Evolutionary conservation across 2,113 vertebrate genomes (phyloP).

Genomic region (Phaethon lepturus): DNA sequence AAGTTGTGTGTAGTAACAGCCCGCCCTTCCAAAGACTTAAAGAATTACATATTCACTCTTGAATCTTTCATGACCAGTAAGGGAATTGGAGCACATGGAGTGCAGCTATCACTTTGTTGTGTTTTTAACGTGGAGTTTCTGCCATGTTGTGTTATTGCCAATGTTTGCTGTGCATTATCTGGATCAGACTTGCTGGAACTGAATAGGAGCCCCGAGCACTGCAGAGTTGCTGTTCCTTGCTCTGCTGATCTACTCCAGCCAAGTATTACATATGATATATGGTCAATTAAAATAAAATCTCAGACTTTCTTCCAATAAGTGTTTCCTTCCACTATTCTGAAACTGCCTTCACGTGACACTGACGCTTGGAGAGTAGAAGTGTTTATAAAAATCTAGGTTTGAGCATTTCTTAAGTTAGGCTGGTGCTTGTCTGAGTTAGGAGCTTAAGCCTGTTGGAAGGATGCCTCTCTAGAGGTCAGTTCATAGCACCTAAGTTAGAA

Average conservation of each 20-base stretch:
- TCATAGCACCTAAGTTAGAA: neutral
- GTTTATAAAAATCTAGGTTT: neutral
- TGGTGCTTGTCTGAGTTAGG: neutral
- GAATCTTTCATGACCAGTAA: constrained; percentile 10
- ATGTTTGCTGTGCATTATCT: neutral
- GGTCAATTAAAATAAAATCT: neutral
- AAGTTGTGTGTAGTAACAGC: neutral
- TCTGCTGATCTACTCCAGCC: neutral
- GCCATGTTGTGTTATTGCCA: neutral
- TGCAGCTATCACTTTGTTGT: neutral
- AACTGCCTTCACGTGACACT: neutral
- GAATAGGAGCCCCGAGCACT: neutral
- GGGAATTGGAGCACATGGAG: neutral
- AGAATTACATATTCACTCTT: neutral
- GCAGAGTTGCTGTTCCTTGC: neutral
- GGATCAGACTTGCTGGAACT: neutral
- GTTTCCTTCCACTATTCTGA: neutral
- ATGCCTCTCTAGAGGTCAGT: neutral
- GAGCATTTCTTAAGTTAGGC: neutral
- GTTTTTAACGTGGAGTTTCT: neutral
- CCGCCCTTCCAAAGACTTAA: neutral
- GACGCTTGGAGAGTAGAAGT: neutral
- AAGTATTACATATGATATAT: neutral
- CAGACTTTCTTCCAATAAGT: neutral
- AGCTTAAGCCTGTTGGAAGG: neutral